Conservation (phyloP, 2,113 vertebrate species). For the Albula goreensis region DNA sequence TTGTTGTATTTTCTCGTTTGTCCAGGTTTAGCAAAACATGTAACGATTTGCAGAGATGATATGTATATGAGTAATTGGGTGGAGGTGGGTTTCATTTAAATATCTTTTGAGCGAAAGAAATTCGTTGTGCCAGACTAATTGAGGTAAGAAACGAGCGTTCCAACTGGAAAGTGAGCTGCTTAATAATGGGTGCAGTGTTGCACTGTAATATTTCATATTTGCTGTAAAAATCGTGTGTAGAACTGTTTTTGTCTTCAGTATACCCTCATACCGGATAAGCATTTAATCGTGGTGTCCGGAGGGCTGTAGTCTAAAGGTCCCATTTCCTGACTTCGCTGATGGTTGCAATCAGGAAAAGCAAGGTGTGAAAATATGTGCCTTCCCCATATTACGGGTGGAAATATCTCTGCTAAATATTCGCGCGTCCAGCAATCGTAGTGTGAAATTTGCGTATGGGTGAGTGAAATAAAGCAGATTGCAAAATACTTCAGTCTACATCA, state of each 20-base stretch:
- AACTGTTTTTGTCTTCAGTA: no score
- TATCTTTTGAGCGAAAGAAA: not conserved
- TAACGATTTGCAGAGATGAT: not conserved
- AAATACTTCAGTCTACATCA: no score
- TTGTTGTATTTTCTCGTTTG: not conserved
- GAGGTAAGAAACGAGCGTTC: not conserved
- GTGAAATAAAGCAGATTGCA: not conserved
- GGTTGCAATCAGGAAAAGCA: not conserved
- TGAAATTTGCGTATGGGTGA: not conserved
- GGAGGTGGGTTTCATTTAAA: not conserved
- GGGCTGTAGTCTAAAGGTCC: not conserved
- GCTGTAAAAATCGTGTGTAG: no score
- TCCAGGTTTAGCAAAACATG: not conserved
- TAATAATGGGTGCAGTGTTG: not conserved
- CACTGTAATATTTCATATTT: not conserved
- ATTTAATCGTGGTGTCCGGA: no score
- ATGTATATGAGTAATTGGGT: not conserved
- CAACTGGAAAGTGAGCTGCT: not conserved
- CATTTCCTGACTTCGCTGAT: not conserved
- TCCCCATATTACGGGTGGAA: not conserved
- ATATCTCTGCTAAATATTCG: not conserved
- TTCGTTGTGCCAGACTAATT: not conserved
- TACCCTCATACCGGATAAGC: no score
- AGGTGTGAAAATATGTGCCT: not conserved
- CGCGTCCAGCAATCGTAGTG: not conserved